Percentiles rank a stretch among this genome's conserved stretches.
Evolutionary conservation across 2,888 invertebrate species (phyloP).

Genomic region (Tinea trinotella): DNA sequence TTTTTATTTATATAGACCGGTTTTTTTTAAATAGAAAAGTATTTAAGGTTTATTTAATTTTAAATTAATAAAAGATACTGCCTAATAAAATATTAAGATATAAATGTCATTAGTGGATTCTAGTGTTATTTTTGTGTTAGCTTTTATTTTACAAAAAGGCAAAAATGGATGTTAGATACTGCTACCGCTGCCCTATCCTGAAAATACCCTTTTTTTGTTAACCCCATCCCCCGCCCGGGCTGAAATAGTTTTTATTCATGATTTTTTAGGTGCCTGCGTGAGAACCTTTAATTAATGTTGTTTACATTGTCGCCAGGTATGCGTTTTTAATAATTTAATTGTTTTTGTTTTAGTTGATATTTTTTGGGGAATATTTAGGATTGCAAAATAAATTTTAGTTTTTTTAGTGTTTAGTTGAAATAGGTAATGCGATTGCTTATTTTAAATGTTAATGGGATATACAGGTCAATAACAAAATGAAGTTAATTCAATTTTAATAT

Average conservation of each 20-base stretch:
- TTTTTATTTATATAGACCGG: too few relatives aligned
- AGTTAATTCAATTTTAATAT: too few relatives aligned
- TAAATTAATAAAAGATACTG: slow-evolving; percentile 41
- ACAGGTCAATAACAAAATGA: too few relatives aligned
- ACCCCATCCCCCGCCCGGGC: slow-evolving; percentile 54
- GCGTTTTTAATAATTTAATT: slow-evolving; percentile 52
- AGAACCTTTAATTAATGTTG: slow-evolving; percentile 69
- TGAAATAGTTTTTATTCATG: slow-evolving; percentile 65
- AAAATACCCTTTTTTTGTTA: slow-evolving; percentile 55
- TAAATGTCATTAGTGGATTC: slow-evolving; percentile 42
- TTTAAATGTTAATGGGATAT: too few relatives aligned
- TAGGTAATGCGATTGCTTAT: too few relatives aligned
- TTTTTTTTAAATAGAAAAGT: too few relatives aligned
- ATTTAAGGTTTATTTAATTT: background rate
- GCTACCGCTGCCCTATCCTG: slow-evolving; percentile 56
- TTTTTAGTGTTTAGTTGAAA: background rate
- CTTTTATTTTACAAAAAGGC: slow-evolving; percentile 55
- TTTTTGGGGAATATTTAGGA: slow-evolving; percentile 17
- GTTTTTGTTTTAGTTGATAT: background rate
- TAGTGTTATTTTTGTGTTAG: slow-evolving; percentile 73
- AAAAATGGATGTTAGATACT: slow-evolving; percentile 67
- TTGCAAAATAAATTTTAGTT: too few relatives aligned
- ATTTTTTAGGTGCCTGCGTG: slow-evolving; percentile 72
- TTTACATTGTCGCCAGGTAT: slow-evolving; percentile 74
- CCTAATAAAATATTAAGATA: slow-evolving; percentile 42